A percentile compares a stretch with the other conserved stretches of the same genome.
phyloP scores from a whole-genome alignment of 2,888 invertebrate species.

The Lepidochitona cinerea region DNA sequence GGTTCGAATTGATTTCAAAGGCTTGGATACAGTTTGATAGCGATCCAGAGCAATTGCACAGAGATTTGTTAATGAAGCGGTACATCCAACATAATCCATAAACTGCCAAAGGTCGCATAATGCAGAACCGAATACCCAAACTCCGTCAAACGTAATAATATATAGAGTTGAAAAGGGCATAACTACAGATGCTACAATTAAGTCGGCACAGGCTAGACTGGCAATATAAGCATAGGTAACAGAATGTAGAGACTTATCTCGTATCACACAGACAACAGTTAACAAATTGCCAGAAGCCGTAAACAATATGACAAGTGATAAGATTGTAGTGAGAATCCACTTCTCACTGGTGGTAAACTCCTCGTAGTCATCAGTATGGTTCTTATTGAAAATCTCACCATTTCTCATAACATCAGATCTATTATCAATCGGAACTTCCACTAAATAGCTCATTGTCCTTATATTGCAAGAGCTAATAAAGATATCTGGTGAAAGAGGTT shows the following conservation, averaged over 20 bases:
- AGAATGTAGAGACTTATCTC: neutral
- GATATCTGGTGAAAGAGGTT: too few relatives aligned
- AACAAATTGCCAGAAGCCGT: neutral
- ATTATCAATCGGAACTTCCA: too few relatives aligned
- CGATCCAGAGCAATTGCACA: slow-evolving; percentile 95
- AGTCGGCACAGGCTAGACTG: slow-evolving; percentile 96
- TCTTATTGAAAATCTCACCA: too few relatives aligned
- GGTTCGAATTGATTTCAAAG: slow-evolving; percentile 91
- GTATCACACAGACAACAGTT: neutral
- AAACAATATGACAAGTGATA: neutral
- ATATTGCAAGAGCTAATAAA: too few relatives aligned
- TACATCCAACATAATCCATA: slow-evolving; percentile 94
- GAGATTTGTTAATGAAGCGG: slow-evolving; percentile 94
- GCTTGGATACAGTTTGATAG: slow-evolving; percentile 98
- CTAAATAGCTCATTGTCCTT: too few relatives aligned
- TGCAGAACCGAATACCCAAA: slow-evolving; percentile 92
- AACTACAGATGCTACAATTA: slow-evolving; percentile 92
- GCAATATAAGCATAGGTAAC: slow-evolving; percentile 76
- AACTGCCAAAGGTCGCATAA: slow-evolving; percentile 98
- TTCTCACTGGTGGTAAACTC: neutral
- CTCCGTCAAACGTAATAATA: slow-evolving; percentile 38
- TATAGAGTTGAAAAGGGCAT: slow-evolving; percentile 83
- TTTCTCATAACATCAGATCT: too few relatives aligned
- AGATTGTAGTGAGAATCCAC: neutral
- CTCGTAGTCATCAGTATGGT: too few relatives aligned